Evolutionary conservation across 2,888 invertebrate species (phyloP).

Genomic region (Steinernema carpocapsae): DNA sequence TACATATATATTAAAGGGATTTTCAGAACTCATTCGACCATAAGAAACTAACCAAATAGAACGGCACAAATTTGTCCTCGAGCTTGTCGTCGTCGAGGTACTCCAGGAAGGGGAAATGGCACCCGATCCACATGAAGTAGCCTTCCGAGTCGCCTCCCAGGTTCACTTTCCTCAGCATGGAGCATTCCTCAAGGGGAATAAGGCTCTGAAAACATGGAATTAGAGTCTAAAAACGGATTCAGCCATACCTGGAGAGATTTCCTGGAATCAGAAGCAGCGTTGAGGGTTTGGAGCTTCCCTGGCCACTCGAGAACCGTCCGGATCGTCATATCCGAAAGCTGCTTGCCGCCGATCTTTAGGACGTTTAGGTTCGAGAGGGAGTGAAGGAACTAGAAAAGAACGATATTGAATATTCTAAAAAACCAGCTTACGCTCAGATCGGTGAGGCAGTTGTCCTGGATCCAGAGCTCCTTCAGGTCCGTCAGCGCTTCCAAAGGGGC

Average conservation of each 20-base stretch:
- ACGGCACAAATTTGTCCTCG: conserved; percentile 41
- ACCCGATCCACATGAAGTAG: conserved; percentile 54
- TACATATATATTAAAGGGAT: no score
- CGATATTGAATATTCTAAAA: background rate
- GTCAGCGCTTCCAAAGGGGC: conserved; percentile 43
- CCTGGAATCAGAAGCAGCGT: conserved; percentile 52
- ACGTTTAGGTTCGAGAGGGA: conserved; percentile 47
- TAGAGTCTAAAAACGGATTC: background rate
- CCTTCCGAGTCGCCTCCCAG: conserved; percentile 38
- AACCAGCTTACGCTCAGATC: conserved; percentile 41
- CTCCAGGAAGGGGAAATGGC: conserved; percentile 53
- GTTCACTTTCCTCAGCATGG: conserved; percentile 50
- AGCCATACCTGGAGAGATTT: conserved; percentile 46
- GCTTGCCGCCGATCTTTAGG: conserved; percentile 50
- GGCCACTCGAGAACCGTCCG: conserved; percentile 53
- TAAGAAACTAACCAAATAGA: conserved; percentile 44
- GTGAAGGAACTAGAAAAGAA: conserved; percentile 50
- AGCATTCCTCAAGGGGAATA: conserved; percentile 49
- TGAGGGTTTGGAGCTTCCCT: conserved; percentile 53
- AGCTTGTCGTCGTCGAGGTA: conserved; percentile 42
- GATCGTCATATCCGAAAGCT: conserved; percentile 48
- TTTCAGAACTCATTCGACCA: no score
- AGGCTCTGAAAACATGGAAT: conserved; percentile 41
- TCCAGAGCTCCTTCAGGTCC: conserved; percentile 50
- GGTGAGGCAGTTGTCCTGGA: conserved; percentile 47